A percentile compares a stretch with the other conserved stretches of the same genome.
phyloP scores from a whole-genome alignment of 2,888 invertebrate species.

The Fabriciana adippe region DNA sequence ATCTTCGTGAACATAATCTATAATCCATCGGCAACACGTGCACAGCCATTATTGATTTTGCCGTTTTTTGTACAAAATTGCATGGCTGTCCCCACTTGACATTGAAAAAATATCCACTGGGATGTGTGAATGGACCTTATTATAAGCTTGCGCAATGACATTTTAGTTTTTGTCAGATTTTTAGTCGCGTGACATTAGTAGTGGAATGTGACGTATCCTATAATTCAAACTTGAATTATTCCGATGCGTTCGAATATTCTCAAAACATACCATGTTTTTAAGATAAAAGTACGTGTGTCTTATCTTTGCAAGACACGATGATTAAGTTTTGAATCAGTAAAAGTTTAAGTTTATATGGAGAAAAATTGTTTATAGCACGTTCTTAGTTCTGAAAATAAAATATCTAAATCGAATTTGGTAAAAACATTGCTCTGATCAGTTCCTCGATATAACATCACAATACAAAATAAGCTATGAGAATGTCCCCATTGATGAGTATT shows the following conservation, averaged over 20 bases:
- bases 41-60: slow-evolving; percentile 81
- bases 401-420: no score
- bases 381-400: no score
- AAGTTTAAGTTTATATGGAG: no score
- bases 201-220: slow-evolving; percentile 33
- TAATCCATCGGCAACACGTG: slow-evolving; percentile 81
- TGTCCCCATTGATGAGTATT: background rate
- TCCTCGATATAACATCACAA: no score
- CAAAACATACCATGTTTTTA: background rate
- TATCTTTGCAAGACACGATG: background rate
- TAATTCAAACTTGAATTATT: slow-evolving; percentile 12
- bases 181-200: slow-evolving; percentile 65
- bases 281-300: background rate
- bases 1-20: slow-evolving; percentile 77
- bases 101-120: slow-evolving; percentile 71
- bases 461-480: background rate
- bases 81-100: slow-evolving; percentile 70
- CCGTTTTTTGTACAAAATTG: slow-evolving; percentile 80
- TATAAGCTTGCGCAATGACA: slow-evolving; percentile 80
- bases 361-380: no score
- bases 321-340: background rate
- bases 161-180: slow-evolving; percentile 65
- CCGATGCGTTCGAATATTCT: slow-evolving; percentile 1
- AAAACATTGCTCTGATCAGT: no score
- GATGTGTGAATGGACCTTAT: slow-evolving; percentile 78